Percentiles rank a stretch among this genome's conserved stretches.
These are phyloP conservation scores for Neolamprologus tretocephalus DNA, from an alignment of 2,113 vertebrate species.

Conservation along the genomic window DNA sequence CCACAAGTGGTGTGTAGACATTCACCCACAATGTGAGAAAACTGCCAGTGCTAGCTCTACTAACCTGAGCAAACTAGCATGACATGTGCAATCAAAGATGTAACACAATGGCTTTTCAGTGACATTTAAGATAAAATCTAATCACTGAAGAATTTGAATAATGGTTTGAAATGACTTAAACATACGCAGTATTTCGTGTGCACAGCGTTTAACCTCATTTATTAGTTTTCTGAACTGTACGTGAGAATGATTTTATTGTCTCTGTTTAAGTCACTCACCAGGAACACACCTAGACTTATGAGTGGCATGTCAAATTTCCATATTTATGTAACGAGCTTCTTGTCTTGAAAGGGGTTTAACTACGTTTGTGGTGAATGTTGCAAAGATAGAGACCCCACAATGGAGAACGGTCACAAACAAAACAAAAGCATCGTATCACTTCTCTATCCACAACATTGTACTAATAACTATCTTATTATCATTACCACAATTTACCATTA, in stretches of 20 bases:
- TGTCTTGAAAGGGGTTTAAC: background rate
- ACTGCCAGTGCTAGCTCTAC: background rate
- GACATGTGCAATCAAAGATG: background rate
- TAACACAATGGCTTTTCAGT: background rate
- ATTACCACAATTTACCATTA: constrained; percentile 57
- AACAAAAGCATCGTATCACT: constrained; percentile 2
- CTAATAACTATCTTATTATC: constrained; percentile 20
- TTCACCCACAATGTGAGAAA: background rate
- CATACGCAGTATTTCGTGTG: background rate
- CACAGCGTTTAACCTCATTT: background rate
- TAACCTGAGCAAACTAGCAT: background rate
- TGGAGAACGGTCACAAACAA: constrained; percentile 19
- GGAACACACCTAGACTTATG: background rate
- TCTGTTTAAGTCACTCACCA: background rate
- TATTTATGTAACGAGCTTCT: background rate
- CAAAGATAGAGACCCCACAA: background rate
- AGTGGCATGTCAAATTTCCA: background rate
- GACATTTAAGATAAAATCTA: background rate
- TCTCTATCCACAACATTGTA: background rate
- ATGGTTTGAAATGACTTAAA: background rate
- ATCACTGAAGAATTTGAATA: background rate
- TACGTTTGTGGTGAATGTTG: background rate
- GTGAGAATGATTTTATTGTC: background rate
- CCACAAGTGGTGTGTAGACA: background rate
- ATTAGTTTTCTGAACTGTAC: background rate